These are phyloP conservation scores for Drosophila nr. perissopoda DNA, from an alignment of 2,888 invertebrate species.

Conservation along the genomic window DNA sequence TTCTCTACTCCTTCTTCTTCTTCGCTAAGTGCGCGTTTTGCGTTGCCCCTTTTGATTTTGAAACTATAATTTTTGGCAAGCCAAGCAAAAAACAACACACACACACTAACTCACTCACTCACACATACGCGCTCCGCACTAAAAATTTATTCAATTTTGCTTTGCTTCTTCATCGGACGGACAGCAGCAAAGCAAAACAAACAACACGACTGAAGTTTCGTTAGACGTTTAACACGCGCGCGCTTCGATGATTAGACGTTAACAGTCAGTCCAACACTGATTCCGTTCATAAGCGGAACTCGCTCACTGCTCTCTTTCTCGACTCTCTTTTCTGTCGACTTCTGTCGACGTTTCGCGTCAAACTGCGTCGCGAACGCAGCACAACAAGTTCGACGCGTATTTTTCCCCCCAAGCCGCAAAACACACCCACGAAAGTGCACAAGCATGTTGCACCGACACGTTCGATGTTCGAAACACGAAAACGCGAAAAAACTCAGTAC, in stretches of 20 bases:
- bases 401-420: too few species aligned
- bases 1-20: constrained; percentile 1
- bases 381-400: too few species aligned
- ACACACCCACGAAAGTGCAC: too few species aligned
- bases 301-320: too few species aligned
- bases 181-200: constrained; percentile 59
- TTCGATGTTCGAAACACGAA: background rate
- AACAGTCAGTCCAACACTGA: too few species aligned
- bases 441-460: too few species aligned
- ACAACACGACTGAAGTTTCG: constrained; percentile 60
- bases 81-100: constrained; percentile 51
- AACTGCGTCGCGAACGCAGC: too few species aligned
- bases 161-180: constrained; percentile 57
- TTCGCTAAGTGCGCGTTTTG: constrained; percentile 54
- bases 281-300: too few species aligned
- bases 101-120: constrained; percentile 25
- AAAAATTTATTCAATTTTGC: constrained; percentile 73
- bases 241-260: too few species aligned
- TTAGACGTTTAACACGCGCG: constrained; percentile 52
- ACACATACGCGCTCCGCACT: constrained; percentile 38
- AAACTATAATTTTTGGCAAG: constrained; percentile 51
- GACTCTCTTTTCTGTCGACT: too few species aligned
- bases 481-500: too few species aligned
- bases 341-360: too few species aligned
- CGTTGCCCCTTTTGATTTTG: constrained; percentile 50